A percentile compares a stretch with the other conserved stretches of the same genome.
phyloP scores from a whole-genome alignment of 2,797 vertebrate species.

The Myripristis murdjan region DNA sequence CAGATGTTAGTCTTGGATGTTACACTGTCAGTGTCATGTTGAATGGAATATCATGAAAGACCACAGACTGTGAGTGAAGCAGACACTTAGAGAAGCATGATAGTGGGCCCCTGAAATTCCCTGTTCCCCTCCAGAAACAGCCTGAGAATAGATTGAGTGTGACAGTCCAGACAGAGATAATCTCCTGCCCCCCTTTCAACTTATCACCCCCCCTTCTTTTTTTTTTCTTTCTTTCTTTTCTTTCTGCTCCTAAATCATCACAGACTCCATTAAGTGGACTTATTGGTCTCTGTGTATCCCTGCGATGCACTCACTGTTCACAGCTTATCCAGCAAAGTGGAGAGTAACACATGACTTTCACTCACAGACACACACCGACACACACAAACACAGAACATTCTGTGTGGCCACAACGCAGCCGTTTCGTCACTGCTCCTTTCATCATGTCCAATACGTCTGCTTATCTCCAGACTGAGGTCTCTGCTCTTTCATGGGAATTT shows the following conservation, averaged over 20 bases:
- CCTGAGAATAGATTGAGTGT: slow-evolving; percentile 9
- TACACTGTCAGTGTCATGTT: background rate
- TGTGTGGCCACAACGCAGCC: background rate
- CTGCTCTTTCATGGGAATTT: background rate
- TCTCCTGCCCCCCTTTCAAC: background rate
- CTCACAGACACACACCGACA: background rate
- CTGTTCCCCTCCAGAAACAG: slow-evolving; percentile 11
- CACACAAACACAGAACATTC: background rate
- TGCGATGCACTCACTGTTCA: background rate
- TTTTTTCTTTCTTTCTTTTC: background rate
- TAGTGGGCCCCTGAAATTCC: background rate
- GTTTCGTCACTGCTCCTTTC: background rate
- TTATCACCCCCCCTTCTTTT: background rate
- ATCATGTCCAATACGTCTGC: background rate
- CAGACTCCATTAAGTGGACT: slow-evolving; percentile 38
- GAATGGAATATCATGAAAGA: background rate
- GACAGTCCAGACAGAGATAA: slow-evolving; percentile 19
- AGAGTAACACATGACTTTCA: background rate
- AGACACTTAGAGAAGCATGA: background rate
- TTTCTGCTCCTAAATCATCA: slow-evolving; percentile 34
- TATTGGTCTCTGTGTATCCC: slow-evolving; percentile 11
- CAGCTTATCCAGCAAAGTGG: background rate
- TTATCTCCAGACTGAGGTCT: background rate
- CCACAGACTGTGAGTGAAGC: background rate
- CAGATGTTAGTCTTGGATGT: background rate